Percentiles rank a stretch among this genome's conserved stretches.
Evolutionary conservation across 1,140 invertebrate species (phyloP).

Genomic region (Phymastichus coffea): DNA sequence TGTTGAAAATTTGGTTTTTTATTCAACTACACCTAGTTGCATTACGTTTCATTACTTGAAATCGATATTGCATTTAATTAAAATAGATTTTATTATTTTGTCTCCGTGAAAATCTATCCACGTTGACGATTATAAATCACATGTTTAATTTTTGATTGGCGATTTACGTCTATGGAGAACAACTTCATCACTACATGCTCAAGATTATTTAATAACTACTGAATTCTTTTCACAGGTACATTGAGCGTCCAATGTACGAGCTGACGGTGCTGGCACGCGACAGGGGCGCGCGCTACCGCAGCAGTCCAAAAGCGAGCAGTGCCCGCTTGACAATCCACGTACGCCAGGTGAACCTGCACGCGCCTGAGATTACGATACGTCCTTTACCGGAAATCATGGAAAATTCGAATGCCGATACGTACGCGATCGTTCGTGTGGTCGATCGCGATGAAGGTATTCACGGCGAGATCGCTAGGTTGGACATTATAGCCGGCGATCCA

Average conservation of each 20-base stretch:
- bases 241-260: conserved; percentile 69
- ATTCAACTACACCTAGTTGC: too few species aligned
- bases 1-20: too few species aligned
- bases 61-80: too few species aligned
- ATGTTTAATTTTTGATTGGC: neutral
- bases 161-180: too few species aligned
- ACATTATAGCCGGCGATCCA: conserved; percentile 86
- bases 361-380: conserved; percentile 80
- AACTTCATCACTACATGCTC: too few species aligned
- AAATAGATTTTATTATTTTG: too few species aligned
- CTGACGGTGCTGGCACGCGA: conserved; percentile 82
- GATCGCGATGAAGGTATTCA: conserved; percentile 82
- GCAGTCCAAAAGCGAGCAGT: conserved; percentile 64
- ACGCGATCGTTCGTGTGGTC: conserved; percentile 83
- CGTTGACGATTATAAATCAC: too few species aligned
- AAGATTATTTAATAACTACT: too few species aligned
- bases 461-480: conserved; percentile 79
- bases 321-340: conserved; percentile 77
- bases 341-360: conserved; percentile 80
- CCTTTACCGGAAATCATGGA: conserved; percentile 80
- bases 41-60: too few species aligned
- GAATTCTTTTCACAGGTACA: conserved; percentile 54
- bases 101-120: too few species aligned
- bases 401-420: conserved; percentile 82
- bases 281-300: conserved; percentile 68